These are phyloP conservation scores for Platysteira castanea DNA, from an alignment of 2,113 vertebrate species.

Conservation along the genomic window DNA sequence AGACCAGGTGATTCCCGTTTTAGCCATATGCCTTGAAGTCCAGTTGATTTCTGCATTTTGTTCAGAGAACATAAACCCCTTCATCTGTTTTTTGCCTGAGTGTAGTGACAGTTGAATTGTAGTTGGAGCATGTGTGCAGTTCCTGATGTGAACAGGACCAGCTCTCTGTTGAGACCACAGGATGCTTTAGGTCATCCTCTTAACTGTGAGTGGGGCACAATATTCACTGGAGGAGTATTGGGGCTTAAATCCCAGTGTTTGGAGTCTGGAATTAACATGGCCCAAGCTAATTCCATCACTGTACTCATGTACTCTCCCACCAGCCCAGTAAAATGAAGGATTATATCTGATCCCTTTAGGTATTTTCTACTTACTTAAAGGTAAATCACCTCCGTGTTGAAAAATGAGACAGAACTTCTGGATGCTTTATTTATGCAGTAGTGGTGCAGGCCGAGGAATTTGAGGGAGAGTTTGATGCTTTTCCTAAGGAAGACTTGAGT, in stretches of 20 bases:
- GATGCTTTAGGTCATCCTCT: not conserved
- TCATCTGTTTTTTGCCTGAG: not conserved
- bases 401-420: not conserved
- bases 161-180: not conserved
- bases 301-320: not conserved
- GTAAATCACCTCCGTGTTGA: not conserved
- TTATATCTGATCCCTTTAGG: not conserved
- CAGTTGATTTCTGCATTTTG: rapidly evolving
- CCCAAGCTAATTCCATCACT: not conserved
- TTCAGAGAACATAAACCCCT: not conserved
- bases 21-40: not conserved
- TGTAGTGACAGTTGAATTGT: not conserved
- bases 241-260: not conserved
- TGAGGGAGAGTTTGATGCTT: not conserved
- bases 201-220: not conserved
- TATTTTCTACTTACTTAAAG: not conserved
- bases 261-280: not conserved
- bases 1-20: not conserved
- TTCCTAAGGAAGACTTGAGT: not conserved
- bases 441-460: not conserved
- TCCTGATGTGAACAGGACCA: not conserved
- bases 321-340: not conserved
- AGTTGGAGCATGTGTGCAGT: not conserved
- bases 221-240: not conserved
- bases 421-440: not conserved